These are phyloP conservation scores for Lasioglossum malachurum DNA, from an alignment of 2,888 invertebrate genomes.

Conservation along the genomic window DNA sequence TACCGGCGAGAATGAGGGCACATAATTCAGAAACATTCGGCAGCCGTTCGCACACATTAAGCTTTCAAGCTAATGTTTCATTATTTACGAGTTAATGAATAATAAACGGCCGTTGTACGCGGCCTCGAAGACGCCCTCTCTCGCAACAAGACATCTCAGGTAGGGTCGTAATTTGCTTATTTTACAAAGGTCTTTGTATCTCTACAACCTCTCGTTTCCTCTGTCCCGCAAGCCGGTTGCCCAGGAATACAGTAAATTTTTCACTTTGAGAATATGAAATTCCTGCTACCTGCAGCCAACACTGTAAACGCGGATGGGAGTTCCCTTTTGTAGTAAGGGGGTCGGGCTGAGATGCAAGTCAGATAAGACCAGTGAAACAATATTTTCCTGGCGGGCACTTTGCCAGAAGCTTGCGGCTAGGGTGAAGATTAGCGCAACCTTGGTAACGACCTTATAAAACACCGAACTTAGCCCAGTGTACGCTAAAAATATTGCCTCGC, in stretches of 20 bases:
- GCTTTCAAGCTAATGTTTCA: slow-evolving; percentile 8
- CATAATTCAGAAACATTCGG: not conserved
- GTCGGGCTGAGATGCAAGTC: slow-evolving; percentile 67
- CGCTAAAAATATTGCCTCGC: slow-evolving; percentile 77
- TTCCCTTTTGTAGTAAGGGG: slow-evolving; percentile 24
- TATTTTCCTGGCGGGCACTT: slow-evolving; percentile 76
- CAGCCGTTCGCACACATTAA: not conserved
- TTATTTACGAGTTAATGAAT: slow-evolving; percentile 41
- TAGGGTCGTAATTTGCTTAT: slow-evolving; percentile 40
- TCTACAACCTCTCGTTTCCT: slow-evolving; percentile 17
- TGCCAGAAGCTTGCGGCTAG: slow-evolving; percentile 76
- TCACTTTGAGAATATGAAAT: slow-evolving; percentile 78
- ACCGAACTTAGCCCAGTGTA: slow-evolving; percentile 70
- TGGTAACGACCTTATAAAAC: slow-evolving; percentile 80
- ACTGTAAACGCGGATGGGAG: slow-evolving; percentile 22
- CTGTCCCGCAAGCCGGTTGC: slow-evolving; percentile 41
- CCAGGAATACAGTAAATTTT: slow-evolving; percentile 70
- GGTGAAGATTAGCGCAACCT: slow-evolving; percentile 80
- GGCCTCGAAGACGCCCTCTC: slow-evolving; percentile 25
- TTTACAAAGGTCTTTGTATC: slow-evolving; percentile 47
- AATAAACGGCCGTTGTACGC: slow-evolving; percentile 18
- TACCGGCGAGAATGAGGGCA: not conserved
- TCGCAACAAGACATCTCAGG: slow-evolving; percentile 7
- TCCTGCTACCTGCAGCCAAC: slow-evolving; percentile 61
- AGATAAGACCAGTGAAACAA: slow-evolving; percentile 75